phyloP scores from a whole-genome alignment of 2,113 vertebrate species.

The Tricholaema leucomelas region DNA sequence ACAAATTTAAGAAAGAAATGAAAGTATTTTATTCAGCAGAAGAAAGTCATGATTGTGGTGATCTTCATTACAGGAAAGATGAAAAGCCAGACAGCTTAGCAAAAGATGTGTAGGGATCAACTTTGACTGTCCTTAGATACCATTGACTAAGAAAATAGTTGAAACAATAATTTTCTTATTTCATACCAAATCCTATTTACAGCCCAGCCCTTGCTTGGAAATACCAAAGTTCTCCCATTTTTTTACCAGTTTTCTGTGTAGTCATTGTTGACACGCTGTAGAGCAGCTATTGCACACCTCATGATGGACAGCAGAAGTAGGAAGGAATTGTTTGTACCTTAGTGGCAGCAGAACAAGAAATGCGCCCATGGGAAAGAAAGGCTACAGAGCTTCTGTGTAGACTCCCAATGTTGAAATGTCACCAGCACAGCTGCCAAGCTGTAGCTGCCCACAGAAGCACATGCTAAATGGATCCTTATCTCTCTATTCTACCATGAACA shows the following conservation, averaged over 20 bases:
- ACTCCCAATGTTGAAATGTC: background rate
- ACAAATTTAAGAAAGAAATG: background rate
- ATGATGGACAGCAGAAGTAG: background rate
- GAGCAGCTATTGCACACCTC: background rate
- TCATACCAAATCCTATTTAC: background rate
- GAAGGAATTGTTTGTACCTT: rapidly evolving
- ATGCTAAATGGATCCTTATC: background rate
- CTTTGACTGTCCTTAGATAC: background rate
- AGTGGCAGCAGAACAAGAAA: background rate
- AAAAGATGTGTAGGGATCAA: background rate
- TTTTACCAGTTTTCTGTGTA: background rate
- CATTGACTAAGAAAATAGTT: background rate
- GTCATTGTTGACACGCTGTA: background rate
- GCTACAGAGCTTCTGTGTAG: background rate
- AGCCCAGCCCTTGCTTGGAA: background rate
- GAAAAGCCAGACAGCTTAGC: background rate
- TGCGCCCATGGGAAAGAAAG: background rate
- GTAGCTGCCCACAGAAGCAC: background rate
- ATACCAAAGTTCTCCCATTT: background rate
- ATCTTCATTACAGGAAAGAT: background rate
- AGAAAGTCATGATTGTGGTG: background rate
- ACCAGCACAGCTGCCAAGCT: background rate
- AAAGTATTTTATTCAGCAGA: background rate
- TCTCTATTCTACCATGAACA: background rate
- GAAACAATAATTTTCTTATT: background rate